A percentile compares a stretch with the other conserved stretches of the same genome.
Evolutionary conservation across 2,888 invertebrate species (phyloP).

Genomic region (Lacanobia oleracea): DNA sequence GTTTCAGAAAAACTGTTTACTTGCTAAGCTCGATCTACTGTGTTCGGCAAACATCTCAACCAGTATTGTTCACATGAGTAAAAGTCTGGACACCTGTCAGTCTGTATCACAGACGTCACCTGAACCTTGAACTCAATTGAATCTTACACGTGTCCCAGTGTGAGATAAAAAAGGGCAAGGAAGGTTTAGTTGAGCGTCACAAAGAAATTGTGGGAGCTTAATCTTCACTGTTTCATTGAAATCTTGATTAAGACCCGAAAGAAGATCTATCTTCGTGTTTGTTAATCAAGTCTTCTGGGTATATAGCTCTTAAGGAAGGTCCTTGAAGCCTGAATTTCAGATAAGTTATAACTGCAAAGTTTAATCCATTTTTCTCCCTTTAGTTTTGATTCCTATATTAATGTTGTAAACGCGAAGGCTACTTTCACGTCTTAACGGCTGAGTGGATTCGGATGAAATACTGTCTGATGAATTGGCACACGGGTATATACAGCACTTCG

Average conservation of each 20-base stretch:
- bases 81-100: constrained; percentile 20
- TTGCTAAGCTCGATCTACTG: not conserved
- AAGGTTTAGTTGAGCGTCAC: not conserved
- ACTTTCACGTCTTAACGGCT: too few relatives aligned
- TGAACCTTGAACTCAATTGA: constrained; percentile 20
- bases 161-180: not conserved
- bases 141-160: constrained; percentile 24
- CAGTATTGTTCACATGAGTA: constrained; percentile 22
- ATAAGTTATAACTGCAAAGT: too few relatives aligned
- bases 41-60: constrained; percentile 13
- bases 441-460: too few relatives aligned
- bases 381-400: too few relatives aligned
- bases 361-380: too few relatives aligned
- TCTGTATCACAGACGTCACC: constrained; percentile 24
- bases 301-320: too few relatives aligned
- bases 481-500: too few relatives aligned
- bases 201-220: not conserved
- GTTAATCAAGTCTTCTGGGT: too few relatives aligned
- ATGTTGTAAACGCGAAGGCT: too few relatives aligned
- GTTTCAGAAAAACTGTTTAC: not conserved
- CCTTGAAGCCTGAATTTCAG: not conserved
- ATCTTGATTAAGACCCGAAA: not conserved
- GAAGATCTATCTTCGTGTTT: not conserved
- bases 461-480: too few relatives aligned
- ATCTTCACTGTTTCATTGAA: not conserved